Base-by-base conservation (phyloP, 2,797 vertebrate species). In the Hylomyscus alleni region DNA sequence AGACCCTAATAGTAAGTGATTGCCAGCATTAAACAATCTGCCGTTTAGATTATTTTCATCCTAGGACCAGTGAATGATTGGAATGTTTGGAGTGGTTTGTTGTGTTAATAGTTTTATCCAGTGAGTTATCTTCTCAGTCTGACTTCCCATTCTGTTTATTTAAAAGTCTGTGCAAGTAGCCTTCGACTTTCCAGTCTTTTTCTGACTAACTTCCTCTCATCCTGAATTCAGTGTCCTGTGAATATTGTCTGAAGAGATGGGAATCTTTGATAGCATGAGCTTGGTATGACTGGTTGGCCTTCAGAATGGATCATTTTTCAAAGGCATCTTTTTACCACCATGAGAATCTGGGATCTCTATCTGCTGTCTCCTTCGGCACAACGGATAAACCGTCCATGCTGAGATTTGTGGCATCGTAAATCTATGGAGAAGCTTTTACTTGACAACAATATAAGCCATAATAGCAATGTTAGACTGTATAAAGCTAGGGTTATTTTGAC, bases 391-490 rank as follows among this genome's bases (percentile, higher is more conserved):
- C 15, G 19, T 1, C 17, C 24, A 6, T 87, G 69, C 91, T 81
- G 31, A 95, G 92, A 58, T 91, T 62, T 97, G 10, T 89, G 67
- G 2, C n/a, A 90, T 92, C 58, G 26, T 83, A 47, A 89, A n/a
- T 15, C 93, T 14, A 26, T 6, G 31, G 73, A 60, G 47, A 94
- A 93, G 54, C 34, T 40, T 80, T 92, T 60, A 75, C 60, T 86
- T 86, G 56, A 78, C 14, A 62, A 37, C 6, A 24, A 3, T 76
- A 87, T 76, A 87, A 96, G 56, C 78, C 56, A 44, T 91, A 52
- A 73, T 84, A 76, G 47, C 67, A 90, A 3, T 73, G 82, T 54
- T n/a, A 44, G 40, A 44, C n/a, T 81, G 20, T 67, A 83, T 50
- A 76, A 76, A 92, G 31, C 37, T 92, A 65, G 78, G 40, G 50